Base-by-base conservation (phyloP, 2,113 vertebrate species). In the Pionites leucogaster region DNA sequence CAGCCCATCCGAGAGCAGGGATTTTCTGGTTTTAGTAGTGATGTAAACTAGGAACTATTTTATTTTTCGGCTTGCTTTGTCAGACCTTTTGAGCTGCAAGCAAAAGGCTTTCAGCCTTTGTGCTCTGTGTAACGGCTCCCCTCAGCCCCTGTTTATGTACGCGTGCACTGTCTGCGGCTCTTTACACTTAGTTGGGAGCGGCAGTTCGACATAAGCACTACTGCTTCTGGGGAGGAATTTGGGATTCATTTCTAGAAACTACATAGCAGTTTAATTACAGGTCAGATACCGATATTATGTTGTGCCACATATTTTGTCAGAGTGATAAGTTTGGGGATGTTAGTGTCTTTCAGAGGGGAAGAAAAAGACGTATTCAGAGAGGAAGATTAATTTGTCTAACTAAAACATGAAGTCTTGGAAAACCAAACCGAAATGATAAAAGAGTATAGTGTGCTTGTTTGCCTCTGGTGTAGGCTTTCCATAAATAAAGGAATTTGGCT, bases 71-170 rank as follows among this genome's bases (percentile, higher is more conserved):
- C 68, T 49, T 59, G 52, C 50, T 77, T 75, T 82, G 75, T 91
- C 74, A 83, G 82, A 52, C 13, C 24, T 84, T 27, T 29, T 0
- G 12, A 55, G 65, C 64, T 65, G 85, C 19, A 23, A 47, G 35
- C 25, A 0, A 2, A 27, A 28, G 67, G 37, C 64, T 33, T 55
- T 55, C 53, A 33, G 31, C 31, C 52, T 55, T 55, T 53, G 5
- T 10, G 82, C 57, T 62, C 49, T 4, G 2, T 11, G 23, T 8
- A 17, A 11, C 0, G 3, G 17, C 49, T 78, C 0, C 0, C 35
- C 33, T 78, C 65, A 2, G 17, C 63, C 42, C 79, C 5, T 57
- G 12, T 27, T 44, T 47, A 14, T 13, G 8, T 49, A 3, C 0
- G 1, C 11, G 59, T 37, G 59, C 35, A 17, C 35, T 62, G 24